Conservation (phyloP, 2,888 invertebrate species). For the Dichetophora obliterata region DNA sequence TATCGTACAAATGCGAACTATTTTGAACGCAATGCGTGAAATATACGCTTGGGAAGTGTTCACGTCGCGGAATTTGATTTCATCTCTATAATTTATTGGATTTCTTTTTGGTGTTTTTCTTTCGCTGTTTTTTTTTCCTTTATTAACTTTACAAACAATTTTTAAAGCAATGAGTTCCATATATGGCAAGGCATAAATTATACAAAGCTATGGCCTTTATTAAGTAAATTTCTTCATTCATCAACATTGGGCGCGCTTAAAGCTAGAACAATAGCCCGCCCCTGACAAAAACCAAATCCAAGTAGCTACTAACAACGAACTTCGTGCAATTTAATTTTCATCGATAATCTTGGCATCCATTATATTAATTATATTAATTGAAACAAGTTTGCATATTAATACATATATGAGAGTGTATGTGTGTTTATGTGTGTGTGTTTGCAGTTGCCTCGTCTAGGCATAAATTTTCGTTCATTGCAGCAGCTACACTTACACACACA, state of each 20-base stretch:
- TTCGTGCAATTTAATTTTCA: constrained; percentile 50
- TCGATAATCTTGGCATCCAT: constrained; percentile 61
- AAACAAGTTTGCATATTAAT: constrained; percentile 60
- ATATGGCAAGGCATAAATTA: neutral
- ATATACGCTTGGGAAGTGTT: constrained; percentile 58
- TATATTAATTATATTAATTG: constrained; percentile 63
- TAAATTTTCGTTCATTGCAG: constrained; percentile 53
- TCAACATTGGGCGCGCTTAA: no score
- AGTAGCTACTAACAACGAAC: no score
- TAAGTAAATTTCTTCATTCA: no score
- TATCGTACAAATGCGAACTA: constrained; percentile 55
- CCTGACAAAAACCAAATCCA: no score
- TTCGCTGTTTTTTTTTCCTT: neutral
- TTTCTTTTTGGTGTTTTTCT: neutral
- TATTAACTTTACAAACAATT: neutral
- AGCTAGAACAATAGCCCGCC: no score
- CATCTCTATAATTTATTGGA: constrained; percentile 15
- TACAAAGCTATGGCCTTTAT: neutral
- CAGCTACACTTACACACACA: constrained; percentile 32
- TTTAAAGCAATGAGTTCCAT: neutral
- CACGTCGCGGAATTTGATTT: constrained; percentile 22
- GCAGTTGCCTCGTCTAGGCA: constrained; percentile 54
- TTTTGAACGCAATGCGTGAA: constrained; percentile 64
- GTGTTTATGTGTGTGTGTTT: constrained; percentile 42
- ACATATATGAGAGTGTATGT: constrained; percentile 45